These are phyloP conservation scores for Caenorhabditis afra DNA, from an alignment of 2,888 invertebrate genomes.

Conservation along the genomic window DNA sequence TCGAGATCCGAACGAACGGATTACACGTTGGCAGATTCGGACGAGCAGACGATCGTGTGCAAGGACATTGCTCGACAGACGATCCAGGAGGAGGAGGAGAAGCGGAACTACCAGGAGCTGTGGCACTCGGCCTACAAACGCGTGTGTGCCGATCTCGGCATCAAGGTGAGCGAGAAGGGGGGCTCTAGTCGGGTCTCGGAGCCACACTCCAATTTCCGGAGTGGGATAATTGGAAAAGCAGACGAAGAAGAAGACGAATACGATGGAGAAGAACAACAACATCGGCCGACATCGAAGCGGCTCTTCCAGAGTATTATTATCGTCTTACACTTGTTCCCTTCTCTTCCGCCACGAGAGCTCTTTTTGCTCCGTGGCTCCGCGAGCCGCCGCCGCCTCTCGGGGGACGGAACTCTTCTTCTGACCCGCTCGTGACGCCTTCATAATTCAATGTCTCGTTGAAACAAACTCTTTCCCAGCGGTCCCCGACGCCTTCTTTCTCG, in stretches of 20 bases:
- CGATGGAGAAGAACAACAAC: not conserved
- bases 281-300: not conserved
- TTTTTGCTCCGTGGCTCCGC: not conserved
- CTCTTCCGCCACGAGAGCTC: not conserved
- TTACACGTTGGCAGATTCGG: not conserved
- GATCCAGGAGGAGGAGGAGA: slow-evolving; percentile 65
- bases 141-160: slow-evolving; percentile 77
- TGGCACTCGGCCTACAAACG: slow-evolving; percentile 78
- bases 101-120: slow-evolving; percentile 64
- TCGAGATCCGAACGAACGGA: not conserved
- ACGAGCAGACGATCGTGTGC: not conserved
- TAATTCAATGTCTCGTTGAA: slow-evolving; percentile 49
- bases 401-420: slow-evolving; percentile 11
- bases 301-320: not conserved
- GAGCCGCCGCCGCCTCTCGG: not conserved
- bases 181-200: slow-evolving; percentile 11
- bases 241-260: slow-evolving; percentile 4
- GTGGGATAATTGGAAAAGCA: slow-evolving; percentile 31
- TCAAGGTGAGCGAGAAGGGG: slow-evolving; percentile 66
- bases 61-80: slow-evolving; percentile 57
- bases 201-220: slow-evolving; percentile 51
- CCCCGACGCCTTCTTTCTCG: slow-evolving; percentile 10
- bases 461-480: slow-evolving; percentile 25
- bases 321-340: not conserved
- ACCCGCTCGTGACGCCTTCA: slow-evolving; percentile 39